Evolutionary conservation across 2,797 vertebrate species (phyloP).

Genomic region (Alosa sapidissima): DNA sequence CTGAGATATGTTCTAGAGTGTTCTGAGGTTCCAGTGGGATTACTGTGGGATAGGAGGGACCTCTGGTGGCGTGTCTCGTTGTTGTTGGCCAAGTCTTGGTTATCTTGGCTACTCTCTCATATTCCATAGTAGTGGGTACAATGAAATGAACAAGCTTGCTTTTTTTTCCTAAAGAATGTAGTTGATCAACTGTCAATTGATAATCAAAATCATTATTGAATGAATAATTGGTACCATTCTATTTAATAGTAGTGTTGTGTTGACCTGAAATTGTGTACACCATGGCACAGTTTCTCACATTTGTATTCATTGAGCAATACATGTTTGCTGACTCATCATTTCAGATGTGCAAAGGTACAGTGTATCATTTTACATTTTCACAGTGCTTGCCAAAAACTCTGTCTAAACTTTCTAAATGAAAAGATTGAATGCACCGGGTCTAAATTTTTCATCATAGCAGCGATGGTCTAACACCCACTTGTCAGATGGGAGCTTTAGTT

Average conservation of each 20-base stretch:
- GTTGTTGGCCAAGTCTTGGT: not conserved
- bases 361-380: not conserved
- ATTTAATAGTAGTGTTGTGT: not conserved
- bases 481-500: not conserved
- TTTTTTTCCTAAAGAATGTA: not conserved
- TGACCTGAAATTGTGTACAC: not conserved
- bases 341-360: not conserved
- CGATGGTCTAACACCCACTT: not conserved
- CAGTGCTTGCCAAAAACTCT: not conserved
- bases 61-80: not conserved
- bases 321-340: conserved; percentile 2
- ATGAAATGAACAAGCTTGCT: not conserved
- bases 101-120: not conserved
- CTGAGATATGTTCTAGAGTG: not conserved
- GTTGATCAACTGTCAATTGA: not conserved
- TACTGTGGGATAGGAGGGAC: conserved; percentile 1
- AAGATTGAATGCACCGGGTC: not conserved
- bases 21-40: not conserved
- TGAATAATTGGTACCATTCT: not conserved
- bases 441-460: not conserved
- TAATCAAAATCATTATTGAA: not conserved
- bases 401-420: not conserved
- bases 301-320: not conserved
- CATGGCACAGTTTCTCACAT: not conserved
- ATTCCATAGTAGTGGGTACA: not conserved